These are phyloP conservation scores for Rhamphomyia laevipes DNA, from an alignment of 2,888 invertebrate genomes.

Conservation along the genomic window DNA sequence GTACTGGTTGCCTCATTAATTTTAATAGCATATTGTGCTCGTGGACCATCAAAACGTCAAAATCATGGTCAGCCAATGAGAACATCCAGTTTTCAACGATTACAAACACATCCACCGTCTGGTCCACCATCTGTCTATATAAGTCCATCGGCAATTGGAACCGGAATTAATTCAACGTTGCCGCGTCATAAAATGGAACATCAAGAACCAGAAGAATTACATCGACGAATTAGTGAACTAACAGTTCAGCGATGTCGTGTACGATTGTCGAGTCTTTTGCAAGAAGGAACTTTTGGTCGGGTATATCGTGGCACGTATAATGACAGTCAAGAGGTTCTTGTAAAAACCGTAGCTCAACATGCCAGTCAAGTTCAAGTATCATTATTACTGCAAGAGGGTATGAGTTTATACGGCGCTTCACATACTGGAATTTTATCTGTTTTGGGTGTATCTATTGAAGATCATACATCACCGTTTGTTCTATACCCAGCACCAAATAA, in stretches of 20 bases:
- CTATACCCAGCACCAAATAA: conserved; percentile 53
- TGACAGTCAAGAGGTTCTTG: conserved; percentile 61
- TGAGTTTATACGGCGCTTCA: conserved; percentile 49
- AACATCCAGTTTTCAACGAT: conserved; percentile 36
- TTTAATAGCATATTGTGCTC: conserved; percentile 33
- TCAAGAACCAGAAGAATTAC: conserved; percentile 20
- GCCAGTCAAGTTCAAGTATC: conserved; percentile 82
- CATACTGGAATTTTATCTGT: conserved; percentile 71
- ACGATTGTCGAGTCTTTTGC: conserved; percentile 61
- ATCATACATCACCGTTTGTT: conserved; percentile 77
- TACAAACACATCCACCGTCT: conserved; percentile 12
- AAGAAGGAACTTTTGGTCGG: conserved; percentile 80
- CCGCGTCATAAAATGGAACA: conserved; percentile 31
- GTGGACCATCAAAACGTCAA: conserved; percentile 34
- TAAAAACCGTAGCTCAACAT: conserved; percentile 85
- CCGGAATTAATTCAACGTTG: conserved; percentile 27
- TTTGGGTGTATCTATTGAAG: conserved; percentile 80
- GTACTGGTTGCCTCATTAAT: conserved; percentile 32
- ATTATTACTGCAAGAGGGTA: conserved; percentile 62
- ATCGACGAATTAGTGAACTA: conserved; percentile 37
- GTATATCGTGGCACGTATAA: conserved; percentile 73
- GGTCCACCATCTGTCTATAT: conserved; percentile 22
- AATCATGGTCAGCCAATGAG: conserved; percentile 34
- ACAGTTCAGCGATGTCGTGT: conserved; percentile 55
- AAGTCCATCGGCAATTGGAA: conserved; percentile 31